phyloP scores from a whole-genome alignment of 1,140 invertebrate species.

The Hyles vespertilio region DNA sequence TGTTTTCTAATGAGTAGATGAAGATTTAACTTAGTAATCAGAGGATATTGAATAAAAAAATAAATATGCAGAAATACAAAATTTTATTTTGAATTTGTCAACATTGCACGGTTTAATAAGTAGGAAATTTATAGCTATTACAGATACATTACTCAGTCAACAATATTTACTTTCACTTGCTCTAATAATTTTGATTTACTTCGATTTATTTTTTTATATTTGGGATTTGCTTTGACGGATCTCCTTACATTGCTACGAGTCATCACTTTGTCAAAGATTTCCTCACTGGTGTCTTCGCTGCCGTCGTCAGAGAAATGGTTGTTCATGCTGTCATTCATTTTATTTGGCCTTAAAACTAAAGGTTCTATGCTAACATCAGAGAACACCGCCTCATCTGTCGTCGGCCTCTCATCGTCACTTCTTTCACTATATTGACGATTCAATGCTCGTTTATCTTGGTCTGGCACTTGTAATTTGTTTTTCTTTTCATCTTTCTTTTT shows the following conservation, averaged over 20 bases:
- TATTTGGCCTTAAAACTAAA: constrained; percentile 53
- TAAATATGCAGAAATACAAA: background rate
- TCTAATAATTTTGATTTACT: constrained; percentile 64
- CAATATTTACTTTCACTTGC: constrained; percentile 66
- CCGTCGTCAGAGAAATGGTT: constrained; percentile 69
- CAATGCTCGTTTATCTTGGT: constrained; percentile 32
- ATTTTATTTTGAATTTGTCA: constrained; percentile 5
- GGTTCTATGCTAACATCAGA: constrained; percentile 49
- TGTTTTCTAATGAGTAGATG: too few species aligned
- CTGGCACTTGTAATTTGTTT: constrained; percentile 46
- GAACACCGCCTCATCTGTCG: constrained; percentile 43
- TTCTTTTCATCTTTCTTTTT: constrained; percentile 67
- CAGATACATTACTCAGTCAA: constrained; percentile 34
- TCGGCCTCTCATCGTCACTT: constrained; percentile 56
- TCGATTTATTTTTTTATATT: constrained; percentile 69
- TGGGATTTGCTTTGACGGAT: constrained; percentile 69
- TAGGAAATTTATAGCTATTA: background rate
- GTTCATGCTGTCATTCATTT: constrained; percentile 67
- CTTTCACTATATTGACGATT: constrained; percentile 44
- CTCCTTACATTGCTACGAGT: constrained; percentile 61
- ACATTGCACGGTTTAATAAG: background rate
- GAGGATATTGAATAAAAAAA: background rate
- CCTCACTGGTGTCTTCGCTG: constrained; percentile 69
- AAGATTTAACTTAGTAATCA: too few species aligned
- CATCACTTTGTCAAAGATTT: constrained; percentile 68